phyloP scores from a whole-genome alignment of 2,888 invertebrate genomes.

The Xylophagus ater region DNA sequence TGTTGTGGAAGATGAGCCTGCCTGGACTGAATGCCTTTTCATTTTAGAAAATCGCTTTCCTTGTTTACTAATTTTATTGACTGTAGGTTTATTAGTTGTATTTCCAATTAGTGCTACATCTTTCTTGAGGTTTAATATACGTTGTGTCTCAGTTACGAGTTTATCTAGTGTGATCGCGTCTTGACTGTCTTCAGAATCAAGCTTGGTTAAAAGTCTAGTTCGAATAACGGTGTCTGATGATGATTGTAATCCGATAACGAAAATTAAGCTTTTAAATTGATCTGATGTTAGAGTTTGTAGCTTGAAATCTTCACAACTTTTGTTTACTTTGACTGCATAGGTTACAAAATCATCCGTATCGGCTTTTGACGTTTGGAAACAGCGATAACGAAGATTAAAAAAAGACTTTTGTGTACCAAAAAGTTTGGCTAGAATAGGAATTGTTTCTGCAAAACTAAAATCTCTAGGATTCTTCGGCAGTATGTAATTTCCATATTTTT shows the following conservation, averaged over 20 bases:
- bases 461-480: too few species aligned
- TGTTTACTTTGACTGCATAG: conserved; percentile 15
- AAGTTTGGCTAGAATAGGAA: conserved; percentile 10
- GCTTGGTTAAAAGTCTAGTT: conserved; percentile 17
- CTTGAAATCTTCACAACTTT: conserved; percentile 16
- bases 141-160: conserved; percentile 10
- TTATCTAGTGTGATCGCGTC: conserved; percentile 4
- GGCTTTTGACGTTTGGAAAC: conserved; percentile 15
- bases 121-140: too few species aligned
- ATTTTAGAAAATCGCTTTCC: too few species aligned
- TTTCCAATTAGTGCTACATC: too few species aligned
- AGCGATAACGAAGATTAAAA: conserved; percentile 16
- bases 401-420: conserved; percentile 17
- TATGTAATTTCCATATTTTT: conserved; percentile 16
- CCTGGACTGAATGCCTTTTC: too few species aligned
- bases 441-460: conserved; percentile 10
- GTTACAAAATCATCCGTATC: conserved; percentile 13
- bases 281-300: conserved; percentile 11
- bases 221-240: too few species aligned
- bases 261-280: too few species aligned
- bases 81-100: too few species aligned
- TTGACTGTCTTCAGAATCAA: conserved; percentile 8
- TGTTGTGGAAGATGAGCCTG: too few species aligned
- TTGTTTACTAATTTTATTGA: too few species aligned
- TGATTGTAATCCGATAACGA: too few species aligned